Evolutionary conservation across 2,888 invertebrate species (phyloP).

Genomic region (Dynastes tityus): DNA sequence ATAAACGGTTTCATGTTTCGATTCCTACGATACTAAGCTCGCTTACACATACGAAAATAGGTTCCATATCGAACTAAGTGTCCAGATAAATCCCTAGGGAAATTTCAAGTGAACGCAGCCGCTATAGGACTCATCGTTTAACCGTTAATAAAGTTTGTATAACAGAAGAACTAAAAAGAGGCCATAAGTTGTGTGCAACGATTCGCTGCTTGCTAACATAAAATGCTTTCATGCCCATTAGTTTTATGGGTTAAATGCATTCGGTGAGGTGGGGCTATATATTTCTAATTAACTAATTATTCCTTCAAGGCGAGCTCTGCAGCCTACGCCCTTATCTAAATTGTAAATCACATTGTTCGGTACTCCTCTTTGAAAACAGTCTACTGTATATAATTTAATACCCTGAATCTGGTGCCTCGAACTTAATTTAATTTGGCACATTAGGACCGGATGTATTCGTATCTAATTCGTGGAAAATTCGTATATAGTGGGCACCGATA

Average conservation of each 20-base stretch:
- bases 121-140: background rate
- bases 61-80: conserved; percentile 1
- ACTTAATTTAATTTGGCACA: conserved; percentile 18
- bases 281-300: conserved; percentile 42
- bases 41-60: conserved; percentile 15
- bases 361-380: conserved; percentile 23
- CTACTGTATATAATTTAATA: conserved; percentile 20
- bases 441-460: background rate
- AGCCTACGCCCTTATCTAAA: conserved; percentile 25
- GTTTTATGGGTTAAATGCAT: conserved; percentile 33
- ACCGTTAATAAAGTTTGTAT: conserved; percentile 19
- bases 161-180: conserved; percentile 26
- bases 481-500: background rate
- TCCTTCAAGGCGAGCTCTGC: conserved; percentile 22
- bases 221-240: conserved; percentile 36
- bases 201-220: conserved; percentile 28
- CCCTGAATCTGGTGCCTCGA: conserved; percentile 3
- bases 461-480: background rate
- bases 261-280: conserved; percentile 31
- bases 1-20: conserved; percentile 27
- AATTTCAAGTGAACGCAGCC: conserved; percentile 22
- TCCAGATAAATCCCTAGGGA: conserved; percentile 17
- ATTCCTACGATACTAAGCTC: background rate
- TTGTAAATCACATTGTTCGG: conserved; percentile 13
- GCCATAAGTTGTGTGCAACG: conserved; percentile 28